These are phyloP conservation scores for Blomia tropicalis DNA, from an alignment of 2,888 invertebrate genomes.

Conservation along the genomic window DNA sequence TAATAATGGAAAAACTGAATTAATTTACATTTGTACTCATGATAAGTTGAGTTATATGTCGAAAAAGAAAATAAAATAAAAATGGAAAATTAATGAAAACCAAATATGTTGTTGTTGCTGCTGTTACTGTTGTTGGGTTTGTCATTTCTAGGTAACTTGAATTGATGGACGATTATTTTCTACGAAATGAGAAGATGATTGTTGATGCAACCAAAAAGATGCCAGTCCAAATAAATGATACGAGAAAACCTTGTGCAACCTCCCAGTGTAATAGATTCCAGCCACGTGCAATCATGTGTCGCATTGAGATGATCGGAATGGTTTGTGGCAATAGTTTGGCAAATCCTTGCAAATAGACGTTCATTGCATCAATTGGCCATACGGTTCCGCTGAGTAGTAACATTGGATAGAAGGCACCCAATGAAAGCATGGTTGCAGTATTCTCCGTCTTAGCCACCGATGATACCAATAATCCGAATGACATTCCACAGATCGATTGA, in stretches of 20 bases:
- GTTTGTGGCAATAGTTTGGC: constrained; percentile 61
- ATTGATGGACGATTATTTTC: too few relatives aligned
- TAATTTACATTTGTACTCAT: too few relatives aligned
- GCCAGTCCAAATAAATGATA: constrained; percentile 59
- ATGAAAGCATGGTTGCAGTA: constrained; percentile 40
- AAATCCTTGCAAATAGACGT: constrained; percentile 55
- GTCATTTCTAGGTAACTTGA: too few relatives aligned
- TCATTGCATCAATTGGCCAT: constrained; percentile 94
- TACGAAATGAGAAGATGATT: too few relatives aligned
- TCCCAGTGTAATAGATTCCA: constrained; percentile 47
- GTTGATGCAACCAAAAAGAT: constrained; percentile 28
- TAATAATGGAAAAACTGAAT: too few relatives aligned
- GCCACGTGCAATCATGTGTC: constrained; percentile 60
- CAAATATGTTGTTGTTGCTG: too few relatives aligned
- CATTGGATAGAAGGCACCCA: constrained; percentile 88
- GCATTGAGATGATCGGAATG: constrained; percentile 51
- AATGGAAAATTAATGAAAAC: too few relatives aligned
- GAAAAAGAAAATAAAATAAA: too few relatives aligned
- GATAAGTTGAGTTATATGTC: too few relatives aligned
- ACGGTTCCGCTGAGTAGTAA: constrained; percentile 62
- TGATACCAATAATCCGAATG: constrained; percentile 49
- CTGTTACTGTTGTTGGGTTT: too few relatives aligned
- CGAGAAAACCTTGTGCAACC: constrained; percentile 59
- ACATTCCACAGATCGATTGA: constrained; percentile 89
- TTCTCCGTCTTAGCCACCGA: constrained; percentile 29